Evolutionary conservation across 2,797 vertebrate species (phyloP), one percentile per base, ranked within the genome.

Genomic region (Apogon talboti): DNA sequence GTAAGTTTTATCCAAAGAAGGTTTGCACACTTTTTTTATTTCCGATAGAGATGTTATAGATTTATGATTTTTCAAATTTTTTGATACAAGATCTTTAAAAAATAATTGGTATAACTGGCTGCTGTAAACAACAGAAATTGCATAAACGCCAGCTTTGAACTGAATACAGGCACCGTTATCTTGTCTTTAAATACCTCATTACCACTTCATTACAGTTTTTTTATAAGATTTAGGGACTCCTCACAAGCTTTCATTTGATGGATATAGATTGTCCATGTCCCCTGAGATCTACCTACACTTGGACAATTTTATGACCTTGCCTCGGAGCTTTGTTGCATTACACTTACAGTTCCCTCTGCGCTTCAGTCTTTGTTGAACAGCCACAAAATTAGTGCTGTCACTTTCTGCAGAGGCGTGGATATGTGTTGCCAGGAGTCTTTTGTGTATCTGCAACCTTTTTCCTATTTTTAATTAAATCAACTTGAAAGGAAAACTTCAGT

Each of bases 291-390:
- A 77, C 38, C 44, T 66, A 54, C 63, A 60, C 82, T 83, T 56
- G 55, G 83, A 80, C 71, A 84, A 68, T 83, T 89, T 89, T 87
- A 77, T 89, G 89, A 87, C 88, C 79, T 90, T 90, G 86, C 69
- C 76, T 89, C 61, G 18, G 66, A 81, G 76, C 55, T 65, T 66
- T 80, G 84, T 87, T 89, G 83, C 83, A 78, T 82, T 87, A 77
- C 33, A 35, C 81, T 79, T 78, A 64, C 66, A 55, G 55, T 71
- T 83, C 68, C 66, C 73, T 55, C 58, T 84, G 68, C 71, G 30
- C 75, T 71, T 84, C 84, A 83, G 84, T 73, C 75, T 84, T 73
- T 49, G 67, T 68, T 74, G 42, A 83, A 45, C 42, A 53, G 71
- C 69, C 51, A 24, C 77, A 76, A 72, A 80, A 87, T 86, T 52